Evolutionary conservation across 2,113 vertebrate species (phyloP), one percentile per base, ranked within the genome.

Genomic region (Anguilla rostrata): DNA sequence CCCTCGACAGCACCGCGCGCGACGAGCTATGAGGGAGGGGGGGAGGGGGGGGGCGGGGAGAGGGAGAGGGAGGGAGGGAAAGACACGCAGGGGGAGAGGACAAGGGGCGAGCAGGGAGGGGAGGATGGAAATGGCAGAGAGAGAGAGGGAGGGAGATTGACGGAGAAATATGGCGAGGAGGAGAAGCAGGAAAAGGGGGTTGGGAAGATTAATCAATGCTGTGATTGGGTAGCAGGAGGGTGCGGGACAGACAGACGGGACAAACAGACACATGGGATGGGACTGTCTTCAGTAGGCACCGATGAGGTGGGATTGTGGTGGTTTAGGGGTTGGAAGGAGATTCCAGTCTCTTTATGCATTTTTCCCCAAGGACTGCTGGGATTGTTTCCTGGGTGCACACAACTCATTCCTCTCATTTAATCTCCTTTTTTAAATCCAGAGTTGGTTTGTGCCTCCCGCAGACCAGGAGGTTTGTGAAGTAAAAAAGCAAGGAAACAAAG

Each of bases 1-100:
- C 96, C 0, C 91, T 97, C 57, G 97, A 97, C 94, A 96, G 95
- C 8, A 92, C 96, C 0, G 96, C 97, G 1, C 94, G 97, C 0
- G 97, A 98, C 0, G 97, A 98, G 90, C 95, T 98, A 91, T 98
- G 95, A 97, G 86, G 39, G 11, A 40, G 60, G 43, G 34, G 6
- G n/a, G 5, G 8, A 2, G 9, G 12, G 2, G 57, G 15, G 57
- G 57, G 3, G 14, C 3, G 14, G 56, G 14, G 56, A 16, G 56
- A 20, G 56, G 56, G 7, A 20, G 57, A 60, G 57, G 14, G 57
- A 20, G 12, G 15, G 57, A 16, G 57, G 57, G 57, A 16, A 14
- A 60, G 57, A 60, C 11, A 14, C 11, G 16, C 18, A 63, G 60
- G 20, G 60, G 5, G 60, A 66, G 60, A 66, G 60, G 60, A 20